Conservation (phyloP, 1,140 invertebrate species). For the Bombus pyrosoma region DNA sequence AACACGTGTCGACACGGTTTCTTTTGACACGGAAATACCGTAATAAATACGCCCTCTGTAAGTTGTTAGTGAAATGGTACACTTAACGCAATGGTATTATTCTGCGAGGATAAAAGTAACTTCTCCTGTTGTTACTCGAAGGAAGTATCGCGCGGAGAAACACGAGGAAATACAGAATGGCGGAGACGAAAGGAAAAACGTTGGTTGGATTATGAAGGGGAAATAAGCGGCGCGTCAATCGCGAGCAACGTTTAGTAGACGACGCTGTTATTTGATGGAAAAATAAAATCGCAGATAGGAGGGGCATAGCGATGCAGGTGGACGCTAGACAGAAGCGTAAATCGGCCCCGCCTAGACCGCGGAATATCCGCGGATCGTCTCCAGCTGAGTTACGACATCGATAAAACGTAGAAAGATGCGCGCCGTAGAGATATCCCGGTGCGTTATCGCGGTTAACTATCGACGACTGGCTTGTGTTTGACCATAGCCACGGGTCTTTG, state of each 20-base stretch:
- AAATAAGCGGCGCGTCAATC: too few species aligned
- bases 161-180: neutral
- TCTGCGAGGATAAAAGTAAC: neutral
- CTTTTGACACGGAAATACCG: neutral
- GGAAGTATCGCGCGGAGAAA: too few species aligned
- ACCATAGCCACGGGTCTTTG: neutral
- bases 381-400: constrained; percentile 65
- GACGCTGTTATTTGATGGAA: constrained; percentile 39
- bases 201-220: neutral
- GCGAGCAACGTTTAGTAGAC: too few species aligned
- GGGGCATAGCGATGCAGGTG: constrained; percentile 30
- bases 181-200: neutral
- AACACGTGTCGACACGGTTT: neutral
- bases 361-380: constrained; percentile 41
- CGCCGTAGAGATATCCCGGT: constrained; percentile 28
- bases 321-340: constrained; percentile 51
- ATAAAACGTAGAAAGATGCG: constrained; percentile 69
- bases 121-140: neutral
- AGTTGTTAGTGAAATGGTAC: neutral
- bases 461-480: neutral
- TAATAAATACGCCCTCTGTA: neutral
- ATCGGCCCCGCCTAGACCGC: constrained; percentile 46
- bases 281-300: constrained; percentile 43
- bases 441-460: constrained; percentile 51
- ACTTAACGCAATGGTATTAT: neutral